Evolutionary conservation across 2,113 vertebrate species (phyloP), one percentile per base, ranked within the genome.

Genomic region (Lophura nycthemera): DNA sequence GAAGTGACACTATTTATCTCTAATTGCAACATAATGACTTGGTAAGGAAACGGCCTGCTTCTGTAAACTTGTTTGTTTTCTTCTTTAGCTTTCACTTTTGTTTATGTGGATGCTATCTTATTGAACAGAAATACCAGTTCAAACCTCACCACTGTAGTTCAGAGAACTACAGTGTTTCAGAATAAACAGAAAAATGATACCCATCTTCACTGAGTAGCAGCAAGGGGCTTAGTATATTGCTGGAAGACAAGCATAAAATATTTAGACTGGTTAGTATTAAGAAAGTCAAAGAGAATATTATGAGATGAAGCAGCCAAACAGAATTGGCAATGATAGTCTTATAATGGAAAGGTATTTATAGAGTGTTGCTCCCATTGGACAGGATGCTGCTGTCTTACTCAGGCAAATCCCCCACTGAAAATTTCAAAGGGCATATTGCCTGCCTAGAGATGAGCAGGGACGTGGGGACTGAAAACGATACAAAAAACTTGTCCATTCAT

Each of bases 241-340:
- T 93, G 75, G 81, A 96, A 93, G 94, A 93, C 75, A 86, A 74
- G 45, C 79, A 94, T 96, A 59, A 96, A 96, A 96, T 94, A 96
- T 95, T 95, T 95, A 97, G 72, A 72, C 57, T 95, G 89, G 88
- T 92, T 95, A 88, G 88, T 83, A 90, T 93, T 93, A 91, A 71
- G 89, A 86, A 88, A 94, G 80, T 92, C 87, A 89, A 94, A 96
- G 89, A 90, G 89, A 95, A 48, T 90, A 92, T 93, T 83, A 86
- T 61, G 83, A 95, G 73, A 92, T 85, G 82, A 86, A 93, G 92
- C 57, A 88, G 87, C 88, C 89, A 96, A 95, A 96, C 83, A 89
- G 95, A 96, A 96, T 92, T 95, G 84, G 69, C 88, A 93, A 76
- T 83, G 80, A 59, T 81, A 82, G 70, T 34, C 65, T 84, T 84